These are phyloP conservation scores for Alloplasta piceator DNA, from an alignment of 2,888 invertebrate species.

Conservation along the genomic window DNA sequence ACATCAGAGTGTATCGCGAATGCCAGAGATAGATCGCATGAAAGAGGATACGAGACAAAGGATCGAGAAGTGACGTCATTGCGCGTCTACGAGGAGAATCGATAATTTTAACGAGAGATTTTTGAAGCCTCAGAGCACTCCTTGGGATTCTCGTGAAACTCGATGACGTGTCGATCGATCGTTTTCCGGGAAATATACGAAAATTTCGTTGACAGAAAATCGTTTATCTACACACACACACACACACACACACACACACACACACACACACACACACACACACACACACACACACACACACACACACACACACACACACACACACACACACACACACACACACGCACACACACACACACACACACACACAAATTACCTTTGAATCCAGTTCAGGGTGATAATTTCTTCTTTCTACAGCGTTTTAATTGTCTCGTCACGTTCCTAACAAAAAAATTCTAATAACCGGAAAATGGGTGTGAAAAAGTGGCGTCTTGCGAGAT, in stretches of 20 bases:
- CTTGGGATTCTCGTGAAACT: constrained; percentile 11
- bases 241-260: no score
- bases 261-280: background rate
- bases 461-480: constrained; percentile 15
- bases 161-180: constrained; percentile 25
- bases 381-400: no score
- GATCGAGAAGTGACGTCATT: constrained; percentile 54
- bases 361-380: no score
- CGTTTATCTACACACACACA: constrained; percentile 26
- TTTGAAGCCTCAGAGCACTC: background rate
- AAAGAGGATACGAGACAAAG: constrained; percentile 50
- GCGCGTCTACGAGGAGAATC: constrained; percentile 31
- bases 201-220: constrained; percentile 22
- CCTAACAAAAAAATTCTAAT: no score
- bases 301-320: no score
- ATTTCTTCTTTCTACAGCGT: no score
- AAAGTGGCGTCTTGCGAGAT: no score
- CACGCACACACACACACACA: background rate
- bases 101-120: background rate
- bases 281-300: background rate
- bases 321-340: background rate
- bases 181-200: constrained; percentile 14
- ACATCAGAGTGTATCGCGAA: constrained; percentile 20
- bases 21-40: constrained; percentile 40
- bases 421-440: no score